Percentiles rank a stretch among this genome's conserved stretches.
Evolutionary conservation across 2,888 invertebrate genomes (phyloP).

Genomic region (Acholoe squamosa): DNA sequence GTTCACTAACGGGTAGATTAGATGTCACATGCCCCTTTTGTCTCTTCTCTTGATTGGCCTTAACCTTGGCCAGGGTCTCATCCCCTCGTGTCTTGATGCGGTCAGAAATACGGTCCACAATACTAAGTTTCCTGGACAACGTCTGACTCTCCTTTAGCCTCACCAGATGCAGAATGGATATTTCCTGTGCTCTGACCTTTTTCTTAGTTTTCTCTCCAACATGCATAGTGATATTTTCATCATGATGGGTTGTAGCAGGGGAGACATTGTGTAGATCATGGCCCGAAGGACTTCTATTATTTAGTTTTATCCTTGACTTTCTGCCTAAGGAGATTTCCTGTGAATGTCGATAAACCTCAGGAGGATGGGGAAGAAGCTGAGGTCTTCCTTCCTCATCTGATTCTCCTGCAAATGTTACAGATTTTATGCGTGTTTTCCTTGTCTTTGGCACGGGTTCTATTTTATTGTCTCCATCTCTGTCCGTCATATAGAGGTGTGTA

Average conservation of each 20-base stretch:
- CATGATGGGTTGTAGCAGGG: not conserved
- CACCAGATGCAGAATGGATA: conserved; percentile 3
- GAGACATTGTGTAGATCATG: too few species aligned
- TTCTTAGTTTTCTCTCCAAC: not conserved
- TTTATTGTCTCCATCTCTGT: too few species aligned
- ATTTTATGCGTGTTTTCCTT: not conserved
- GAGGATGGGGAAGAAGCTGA: too few species aligned
- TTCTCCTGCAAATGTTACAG: not conserved
- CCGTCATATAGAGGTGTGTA: too few species aligned
- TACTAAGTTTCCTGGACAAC: conserved; percentile 4
- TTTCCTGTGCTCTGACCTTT: not conserved
- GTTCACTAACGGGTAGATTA: not conserved
- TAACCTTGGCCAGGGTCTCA: not conserved
- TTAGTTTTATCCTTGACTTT: too few species aligned
- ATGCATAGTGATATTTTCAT: not conserved
- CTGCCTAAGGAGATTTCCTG: too few species aligned
- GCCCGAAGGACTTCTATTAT: too few species aligned
- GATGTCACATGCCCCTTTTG: not conserved
- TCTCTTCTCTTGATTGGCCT: not conserved
- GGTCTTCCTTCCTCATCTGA: too few species aligned
- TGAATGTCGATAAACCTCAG: too few species aligned
- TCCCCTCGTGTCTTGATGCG: not conserved
- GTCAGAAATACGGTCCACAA: conserved; percentile 19
- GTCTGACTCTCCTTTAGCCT: conserved; percentile 28
- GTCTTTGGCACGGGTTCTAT: not conserved